A percentile compares a stretch with the other conserved stretches of the same genome.
Evolutionary conservation across 2,113 vertebrate genomes (phyloP).

Genomic region (Barbus barbus): DNA sequence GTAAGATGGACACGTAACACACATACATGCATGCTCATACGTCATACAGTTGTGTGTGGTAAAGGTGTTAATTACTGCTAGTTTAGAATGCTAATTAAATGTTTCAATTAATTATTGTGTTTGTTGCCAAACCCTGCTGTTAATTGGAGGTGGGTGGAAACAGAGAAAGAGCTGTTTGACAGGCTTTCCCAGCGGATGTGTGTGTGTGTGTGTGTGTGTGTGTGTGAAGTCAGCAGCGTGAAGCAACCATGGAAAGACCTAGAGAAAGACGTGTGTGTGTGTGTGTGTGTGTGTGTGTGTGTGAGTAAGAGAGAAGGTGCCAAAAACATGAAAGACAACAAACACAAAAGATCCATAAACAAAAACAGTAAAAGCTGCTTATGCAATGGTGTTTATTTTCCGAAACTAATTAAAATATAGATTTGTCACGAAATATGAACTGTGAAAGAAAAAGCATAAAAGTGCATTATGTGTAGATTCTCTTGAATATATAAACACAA

Average conservation of each 20-base stretch:
- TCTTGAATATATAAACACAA: not conserved
- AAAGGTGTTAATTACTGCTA: constrained; percentile 91
- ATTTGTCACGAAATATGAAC: not conserved
- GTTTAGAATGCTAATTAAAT: constrained; percentile 86
- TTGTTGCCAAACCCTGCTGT: constrained; percentile 78
- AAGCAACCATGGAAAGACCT: constrained; percentile 64
- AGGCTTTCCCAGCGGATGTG: constrained; percentile 58
- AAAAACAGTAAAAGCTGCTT: constrained; percentile 6
- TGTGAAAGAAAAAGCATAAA: not conserved
- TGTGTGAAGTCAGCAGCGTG: constrained; percentile 69
- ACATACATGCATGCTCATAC: constrained; percentile 61
- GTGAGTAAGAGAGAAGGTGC: not conserved
- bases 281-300: constrained; percentile 3
- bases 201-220: too few species aligned
- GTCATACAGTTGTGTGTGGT: constrained; percentile 72
- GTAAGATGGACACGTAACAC: constrained; percentile 38
- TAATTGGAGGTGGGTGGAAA: constrained; percentile 75
- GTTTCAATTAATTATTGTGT: constrained; percentile 82
- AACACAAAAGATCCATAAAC: not conserved
- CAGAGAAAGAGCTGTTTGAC: constrained; percentile 57
- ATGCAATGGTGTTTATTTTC: not conserved
- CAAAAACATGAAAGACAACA: not conserved
- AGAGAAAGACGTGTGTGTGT: not conserved
- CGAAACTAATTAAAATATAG: not conserved
- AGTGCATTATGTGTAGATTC: not conserved